These are phyloP conservation scores for Troglohyphantes excavatus DNA, from an alignment of 2,888 invertebrate species.

Conservation along the genomic window DNA sequence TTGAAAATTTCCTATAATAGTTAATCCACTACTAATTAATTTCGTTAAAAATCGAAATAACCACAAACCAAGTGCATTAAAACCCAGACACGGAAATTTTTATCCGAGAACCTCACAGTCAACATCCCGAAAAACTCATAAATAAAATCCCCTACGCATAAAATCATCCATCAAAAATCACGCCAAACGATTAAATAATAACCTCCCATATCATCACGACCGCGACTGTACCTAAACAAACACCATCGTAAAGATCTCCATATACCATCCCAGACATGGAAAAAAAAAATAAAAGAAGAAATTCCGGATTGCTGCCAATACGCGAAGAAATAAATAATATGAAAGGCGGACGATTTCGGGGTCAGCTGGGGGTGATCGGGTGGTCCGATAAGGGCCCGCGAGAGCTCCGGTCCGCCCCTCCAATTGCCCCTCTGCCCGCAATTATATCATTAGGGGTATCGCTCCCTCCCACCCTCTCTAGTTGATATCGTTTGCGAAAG, in stretches of 20 bases:
- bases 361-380: constrained; percentile 16
- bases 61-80: no score
- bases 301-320: constrained; percentile 27
- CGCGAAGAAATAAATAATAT: constrained; percentile 46
- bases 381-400: constrained; percentile 48
- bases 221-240: constrained; percentile 1
- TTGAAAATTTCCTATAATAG: no score
- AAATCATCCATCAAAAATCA: background rate
- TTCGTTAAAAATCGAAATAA: no score
- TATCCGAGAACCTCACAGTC: no score
- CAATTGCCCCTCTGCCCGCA: constrained; percentile 70
- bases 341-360: constrained; percentile 45
- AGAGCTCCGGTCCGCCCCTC: constrained; percentile 54
- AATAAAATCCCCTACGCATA: no score
- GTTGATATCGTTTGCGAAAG: background rate
- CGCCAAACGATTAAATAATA: constrained; percentile 29
- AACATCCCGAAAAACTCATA: no score
- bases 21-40: no score
- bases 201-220: constrained; percentile 45
- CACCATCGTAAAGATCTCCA: constrained; percentile 40
- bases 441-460: constrained; percentile 66
- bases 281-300: constrained; percentile 23
- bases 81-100: no score
- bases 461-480: constrained; percentile 4
- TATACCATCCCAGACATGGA: background rate